Evolutionary conservation across 64 coral and sea anemone species (phyloP).

Genomic region (Montipora capricornis): DNA sequence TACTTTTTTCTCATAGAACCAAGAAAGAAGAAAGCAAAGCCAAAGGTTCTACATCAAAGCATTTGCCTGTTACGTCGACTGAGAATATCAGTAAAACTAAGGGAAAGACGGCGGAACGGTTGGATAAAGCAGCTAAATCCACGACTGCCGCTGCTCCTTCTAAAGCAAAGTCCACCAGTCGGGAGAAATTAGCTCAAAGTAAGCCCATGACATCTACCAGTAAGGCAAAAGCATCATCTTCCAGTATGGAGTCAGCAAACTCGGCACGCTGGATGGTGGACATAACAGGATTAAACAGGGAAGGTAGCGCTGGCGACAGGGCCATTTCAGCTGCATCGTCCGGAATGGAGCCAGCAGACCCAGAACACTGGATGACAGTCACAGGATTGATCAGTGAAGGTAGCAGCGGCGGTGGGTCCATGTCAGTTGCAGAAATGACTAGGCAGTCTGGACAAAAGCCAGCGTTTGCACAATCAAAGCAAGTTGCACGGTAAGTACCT

Average conservation of each 20-base stretch:
- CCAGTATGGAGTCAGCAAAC: not conserved
- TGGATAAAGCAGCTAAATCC: not conserved
- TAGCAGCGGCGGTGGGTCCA: not conserved
- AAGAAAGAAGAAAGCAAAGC: not conserved
- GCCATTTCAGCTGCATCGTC: not conserved
- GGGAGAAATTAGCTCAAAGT: not conserved
- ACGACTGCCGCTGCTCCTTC: not conserved
- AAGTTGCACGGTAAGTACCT: constrained; percentile 3
- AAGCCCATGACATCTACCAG: constrained; percentile 23
- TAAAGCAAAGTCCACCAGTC: not conserved
- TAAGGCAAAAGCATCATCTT: not conserved
- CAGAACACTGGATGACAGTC: not conserved
- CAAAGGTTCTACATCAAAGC: not conserved
- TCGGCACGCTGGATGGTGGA: not conserved
- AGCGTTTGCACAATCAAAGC: not conserved
- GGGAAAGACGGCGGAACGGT: not conserved
- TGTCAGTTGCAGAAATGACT: not conserved
- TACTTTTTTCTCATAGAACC: not conserved
- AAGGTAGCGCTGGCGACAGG: not conserved
- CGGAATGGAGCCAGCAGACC: not conserved
- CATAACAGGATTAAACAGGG: not conserved
- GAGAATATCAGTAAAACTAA: not conserved
- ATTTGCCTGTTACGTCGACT: not conserved
- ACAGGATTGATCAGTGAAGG: not conserved
- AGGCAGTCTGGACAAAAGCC: not conserved